Percentiles rank a stretch among this genome's conserved stretches.
These are phyloP conservation scores for Hypselothyrea guttata DNA, from an alignment of 2,888 invertebrate species.

Conservation along the genomic window DNA sequence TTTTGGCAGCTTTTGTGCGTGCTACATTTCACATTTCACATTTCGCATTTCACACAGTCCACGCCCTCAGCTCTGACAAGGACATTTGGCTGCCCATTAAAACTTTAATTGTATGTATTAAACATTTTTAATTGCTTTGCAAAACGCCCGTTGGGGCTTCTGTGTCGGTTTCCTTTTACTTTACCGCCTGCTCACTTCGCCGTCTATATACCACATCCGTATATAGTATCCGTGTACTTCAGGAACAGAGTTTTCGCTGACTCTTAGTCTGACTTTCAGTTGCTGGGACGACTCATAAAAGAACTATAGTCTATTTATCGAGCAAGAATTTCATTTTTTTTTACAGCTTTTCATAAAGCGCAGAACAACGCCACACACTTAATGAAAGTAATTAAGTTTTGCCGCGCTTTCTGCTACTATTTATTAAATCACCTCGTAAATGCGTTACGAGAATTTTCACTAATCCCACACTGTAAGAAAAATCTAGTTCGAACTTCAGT, in stretches of 20 bases:
- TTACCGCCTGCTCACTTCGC: slow-evolving; percentile 2
- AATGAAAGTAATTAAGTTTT: slow-evolving; percentile 40
- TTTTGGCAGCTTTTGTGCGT: slow-evolving; percentile 31
- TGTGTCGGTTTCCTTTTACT: slow-evolving; percentile 36
- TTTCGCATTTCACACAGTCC: neutral
- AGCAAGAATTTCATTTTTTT: slow-evolving; percentile 25
- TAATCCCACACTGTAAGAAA: no score
- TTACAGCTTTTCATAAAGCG: slow-evolving; percentile 33
- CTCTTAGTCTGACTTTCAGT: neutral
- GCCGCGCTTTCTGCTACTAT: neutral
- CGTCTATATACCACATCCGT: slow-evolving; percentile 12
- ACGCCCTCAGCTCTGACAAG: neutral
- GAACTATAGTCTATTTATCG: slow-evolving; percentile 37
- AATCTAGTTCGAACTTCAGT: no score
- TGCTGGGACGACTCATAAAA: slow-evolving; percentile 10
- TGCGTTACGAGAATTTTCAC: neutral
- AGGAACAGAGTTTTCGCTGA: neutral
- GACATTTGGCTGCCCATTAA: slow-evolving; percentile 50
- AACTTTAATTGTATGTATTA: slow-evolving; percentile 67
- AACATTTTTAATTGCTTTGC: slow-evolving; percentile 55
- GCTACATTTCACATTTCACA: neutral
- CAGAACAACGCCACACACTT: slow-evolving; percentile 10
- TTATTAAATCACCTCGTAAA: no score
- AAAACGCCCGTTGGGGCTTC: slow-evolving; percentile 44
- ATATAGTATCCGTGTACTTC: slow-evolving; percentile 12